Percentiles rank a stretch among this genome's conserved stretches.
phyloP scores from a whole-genome alignment of 2,113 vertebrate genomes.

The Trogon surrucura region DNA sequence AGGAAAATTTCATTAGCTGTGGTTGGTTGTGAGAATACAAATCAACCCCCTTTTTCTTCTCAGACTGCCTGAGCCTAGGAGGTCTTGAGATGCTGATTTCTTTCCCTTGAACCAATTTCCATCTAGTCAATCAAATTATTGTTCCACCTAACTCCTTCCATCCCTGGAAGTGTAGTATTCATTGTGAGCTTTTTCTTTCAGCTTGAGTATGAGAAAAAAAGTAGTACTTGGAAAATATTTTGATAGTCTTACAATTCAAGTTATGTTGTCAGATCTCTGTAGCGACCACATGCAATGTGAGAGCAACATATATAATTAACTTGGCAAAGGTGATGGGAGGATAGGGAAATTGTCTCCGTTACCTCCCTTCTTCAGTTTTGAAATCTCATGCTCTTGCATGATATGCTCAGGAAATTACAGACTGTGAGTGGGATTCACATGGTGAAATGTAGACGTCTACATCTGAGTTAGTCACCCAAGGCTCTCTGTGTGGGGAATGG shows the following conservation, averaged over 20 bases:
- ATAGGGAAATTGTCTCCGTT: background rate
- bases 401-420: constrained; percentile 9
- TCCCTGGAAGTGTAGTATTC: background rate
- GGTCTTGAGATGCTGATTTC: background rate
- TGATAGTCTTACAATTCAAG: constrained; percentile 1
- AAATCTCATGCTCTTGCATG: constrained; percentile 13
- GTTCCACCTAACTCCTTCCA: background rate
- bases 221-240: constrained; percentile 10
- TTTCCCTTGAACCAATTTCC: background rate
- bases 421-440: constrained; percentile 64
- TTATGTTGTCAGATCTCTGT: constrained; percentile 10
- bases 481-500: constrained; percentile 40
- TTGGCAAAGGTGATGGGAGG: background rate
- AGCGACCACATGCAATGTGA: background rate
- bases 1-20: constrained; percentile 20
- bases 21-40: constrained; percentile 18
- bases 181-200: background rate
- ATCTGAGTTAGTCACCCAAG: constrained; percentile 61
- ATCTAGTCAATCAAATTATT: background rate
- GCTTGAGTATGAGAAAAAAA: background rate
- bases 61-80: background rate
- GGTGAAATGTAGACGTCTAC: constrained; percentile 55
- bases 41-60: background rate
- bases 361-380: constrained; percentile 7
- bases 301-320: constrained; percentile 11